These are phyloP conservation scores for Enteromius anoplus DNA, from an alignment of 2,797 vertebrate genomes.

Conservation along the genomic window DNA sequence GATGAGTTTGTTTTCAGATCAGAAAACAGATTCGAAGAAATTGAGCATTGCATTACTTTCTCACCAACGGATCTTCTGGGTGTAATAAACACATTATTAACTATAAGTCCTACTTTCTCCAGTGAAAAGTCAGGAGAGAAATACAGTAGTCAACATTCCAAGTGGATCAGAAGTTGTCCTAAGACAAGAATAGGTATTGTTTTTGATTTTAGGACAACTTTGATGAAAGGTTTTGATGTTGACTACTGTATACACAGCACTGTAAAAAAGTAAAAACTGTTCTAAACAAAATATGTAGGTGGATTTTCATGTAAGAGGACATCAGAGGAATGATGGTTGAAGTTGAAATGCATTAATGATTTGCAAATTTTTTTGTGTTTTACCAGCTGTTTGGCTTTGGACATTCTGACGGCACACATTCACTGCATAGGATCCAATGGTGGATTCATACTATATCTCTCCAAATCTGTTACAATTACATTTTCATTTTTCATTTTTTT, in stretches of 20 bases:
- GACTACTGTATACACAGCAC: no score
- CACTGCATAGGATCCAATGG: background rate
- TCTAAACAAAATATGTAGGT: background rate
- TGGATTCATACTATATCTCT: background rate
- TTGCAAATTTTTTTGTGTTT: background rate
- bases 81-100: background rate
- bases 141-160: no score
- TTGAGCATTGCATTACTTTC: background rate
- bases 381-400: background rate
- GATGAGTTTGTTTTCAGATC: background rate
- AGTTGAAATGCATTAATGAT: background rate
- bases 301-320: background rate
- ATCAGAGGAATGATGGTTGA: background rate
- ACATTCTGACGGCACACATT: background rate
- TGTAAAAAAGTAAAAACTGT: no score
- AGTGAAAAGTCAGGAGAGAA: background rate
- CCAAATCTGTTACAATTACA: background rate
- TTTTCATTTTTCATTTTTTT: background rate
- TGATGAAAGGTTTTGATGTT: no score
- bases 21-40: background rate
- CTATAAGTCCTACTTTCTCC: background rate
- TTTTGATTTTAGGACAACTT: no score
- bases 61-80: background rate
- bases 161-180: no score
- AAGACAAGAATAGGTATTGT: no score